phyloP scores from a whole-genome alignment of 2,113 vertebrate species.

The Mormyrus iriodes region DNA sequence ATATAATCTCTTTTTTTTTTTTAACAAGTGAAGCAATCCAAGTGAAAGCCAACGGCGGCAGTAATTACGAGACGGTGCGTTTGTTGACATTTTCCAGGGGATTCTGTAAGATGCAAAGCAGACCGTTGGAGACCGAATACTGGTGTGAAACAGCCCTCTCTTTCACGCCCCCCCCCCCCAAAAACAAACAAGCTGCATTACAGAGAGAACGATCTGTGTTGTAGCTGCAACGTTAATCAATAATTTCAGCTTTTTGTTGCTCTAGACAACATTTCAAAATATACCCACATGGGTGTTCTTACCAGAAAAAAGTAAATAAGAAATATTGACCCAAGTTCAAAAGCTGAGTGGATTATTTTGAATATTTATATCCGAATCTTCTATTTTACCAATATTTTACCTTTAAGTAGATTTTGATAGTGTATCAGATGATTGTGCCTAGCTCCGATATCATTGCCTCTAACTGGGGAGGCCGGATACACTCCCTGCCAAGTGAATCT shows the following conservation, averaged over 20 bases:
- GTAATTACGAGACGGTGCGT: not conserved
- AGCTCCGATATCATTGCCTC: not conserved
- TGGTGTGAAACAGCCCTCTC: not conserved
- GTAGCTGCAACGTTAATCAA: not conserved
- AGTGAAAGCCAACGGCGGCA: not conserved
- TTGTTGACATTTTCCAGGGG: slow-evolving; percentile 2
- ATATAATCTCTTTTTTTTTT: not conserved
- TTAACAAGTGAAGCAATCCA: not conserved
- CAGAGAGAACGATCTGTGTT: not conserved
- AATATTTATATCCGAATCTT: not conserved
- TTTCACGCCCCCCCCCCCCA: not conserved
- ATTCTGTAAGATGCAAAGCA: not conserved
- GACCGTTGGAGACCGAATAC: not conserved
- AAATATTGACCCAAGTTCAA: not conserved
- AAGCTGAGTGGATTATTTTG: not conserved
- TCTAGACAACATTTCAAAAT: not conserved
- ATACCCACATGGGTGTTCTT: not conserved
- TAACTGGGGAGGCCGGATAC: not conserved
- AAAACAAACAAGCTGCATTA: not conserved
- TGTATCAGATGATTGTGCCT: not conserved
- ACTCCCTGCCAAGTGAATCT: not conserved
- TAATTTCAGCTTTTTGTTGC: not conserved
- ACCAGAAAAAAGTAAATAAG: not conserved
- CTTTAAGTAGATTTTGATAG: not conserved
- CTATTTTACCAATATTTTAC: not conserved